phyloP scores from a whole-genome alignment of 2,797 vertebrate species.

The Harpagifer antarcticus region DNA sequence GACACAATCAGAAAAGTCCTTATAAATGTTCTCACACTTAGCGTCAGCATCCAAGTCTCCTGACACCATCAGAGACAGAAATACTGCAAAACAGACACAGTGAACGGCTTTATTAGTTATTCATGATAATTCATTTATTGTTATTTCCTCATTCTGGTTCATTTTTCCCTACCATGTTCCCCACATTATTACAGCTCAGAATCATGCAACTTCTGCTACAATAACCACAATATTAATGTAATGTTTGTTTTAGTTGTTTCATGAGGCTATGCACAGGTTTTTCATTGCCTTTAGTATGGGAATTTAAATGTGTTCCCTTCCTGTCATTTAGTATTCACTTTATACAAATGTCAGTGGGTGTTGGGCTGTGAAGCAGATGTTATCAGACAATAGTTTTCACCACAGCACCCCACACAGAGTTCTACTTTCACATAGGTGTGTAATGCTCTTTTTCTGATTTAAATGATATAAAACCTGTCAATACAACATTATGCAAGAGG shows the following conservation, averaged over 20 bases:
- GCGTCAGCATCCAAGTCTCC: slow-evolving; percentile 71
- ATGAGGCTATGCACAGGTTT: not conserved
- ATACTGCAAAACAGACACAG: slow-evolving; percentile 69
- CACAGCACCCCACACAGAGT: slow-evolving; percentile 27
- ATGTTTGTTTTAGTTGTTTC: not conserved
- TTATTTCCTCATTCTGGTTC: not conserved
- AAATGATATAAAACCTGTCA: not conserved
- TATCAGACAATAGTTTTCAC: slow-evolving; percentile 18
- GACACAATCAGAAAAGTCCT: slow-evolving; percentile 85
- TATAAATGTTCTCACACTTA: slow-evolving; percentile 82
- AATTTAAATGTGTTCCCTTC: not conserved
- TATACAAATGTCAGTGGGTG: slow-evolving; percentile 19
- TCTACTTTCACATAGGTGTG: slow-evolving; percentile 19
- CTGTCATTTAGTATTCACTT: slow-evolving; percentile 13
- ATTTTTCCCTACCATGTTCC: not conserved
- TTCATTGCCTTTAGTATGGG: not conserved
- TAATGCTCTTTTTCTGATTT: slow-evolving; percentile 5
- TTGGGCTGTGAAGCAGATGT: slow-evolving; percentile 32
- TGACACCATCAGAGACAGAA: slow-evolving; percentile 64
- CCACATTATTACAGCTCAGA: not conserved
- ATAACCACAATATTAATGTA: not conserved
- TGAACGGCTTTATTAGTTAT: not conserved
- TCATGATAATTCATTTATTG: not conserved
- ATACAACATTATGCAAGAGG: not conserved
- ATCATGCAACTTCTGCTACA: slow-evolving; percentile 3